A percentile compares a stretch with the other conserved stretches of the same genome.
Conservation (phyloP, 1,140 invertebrate species). For the Heliconius himera region DNA sequence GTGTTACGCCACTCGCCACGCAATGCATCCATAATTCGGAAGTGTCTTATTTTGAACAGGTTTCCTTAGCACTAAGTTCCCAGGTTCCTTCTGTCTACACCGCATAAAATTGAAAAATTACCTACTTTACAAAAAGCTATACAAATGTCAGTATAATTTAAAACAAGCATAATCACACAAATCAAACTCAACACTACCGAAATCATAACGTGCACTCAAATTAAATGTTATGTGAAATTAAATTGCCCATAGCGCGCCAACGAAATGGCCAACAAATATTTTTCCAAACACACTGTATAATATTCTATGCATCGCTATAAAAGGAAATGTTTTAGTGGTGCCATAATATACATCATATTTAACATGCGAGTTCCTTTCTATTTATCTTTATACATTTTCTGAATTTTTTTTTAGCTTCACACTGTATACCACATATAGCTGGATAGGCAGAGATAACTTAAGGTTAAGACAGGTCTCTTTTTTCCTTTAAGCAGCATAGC, state of each 20-base stretch:
- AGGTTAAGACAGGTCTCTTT: no score
- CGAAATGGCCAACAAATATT: conserved; percentile 38
- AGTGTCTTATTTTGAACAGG: no score
- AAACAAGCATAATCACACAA: conserved; percentile 38
- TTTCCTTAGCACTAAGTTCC: no score
- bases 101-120: no score
- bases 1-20: no score
- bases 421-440: no score
- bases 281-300: conserved; percentile 19
- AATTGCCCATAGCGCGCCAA: conserved; percentile 49
- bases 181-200: conserved; percentile 21
- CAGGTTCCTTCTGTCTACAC: no score
- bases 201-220: conserved; percentile 45
- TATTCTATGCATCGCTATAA: conserved; percentile 2
- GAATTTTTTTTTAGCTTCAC: no score
- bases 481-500: no score
- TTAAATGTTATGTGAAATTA: conserved; percentile 58
- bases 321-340: conserved; percentile 5
- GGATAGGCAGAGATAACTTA: no score
- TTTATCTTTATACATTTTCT: neutral
- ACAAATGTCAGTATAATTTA: neutral
- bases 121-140: neutral
- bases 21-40: no score
- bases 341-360: neutral
- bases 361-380: neutral